These are phyloP conservation scores for Orthosia incerta DNA, from an alignment of 2,888 invertebrate genomes.

Conservation along the genomic window DNA sequence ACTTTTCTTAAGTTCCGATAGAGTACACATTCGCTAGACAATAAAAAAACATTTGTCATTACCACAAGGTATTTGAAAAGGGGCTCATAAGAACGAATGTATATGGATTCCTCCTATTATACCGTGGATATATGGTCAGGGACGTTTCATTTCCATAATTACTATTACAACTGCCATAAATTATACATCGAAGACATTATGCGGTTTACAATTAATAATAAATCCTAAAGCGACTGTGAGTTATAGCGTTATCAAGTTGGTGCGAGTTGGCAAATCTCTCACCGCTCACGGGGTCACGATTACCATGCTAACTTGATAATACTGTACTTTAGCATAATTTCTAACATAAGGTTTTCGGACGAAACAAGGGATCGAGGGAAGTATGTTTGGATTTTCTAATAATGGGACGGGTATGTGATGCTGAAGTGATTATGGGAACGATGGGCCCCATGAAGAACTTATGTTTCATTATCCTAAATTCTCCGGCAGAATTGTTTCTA, in stretches of 20 bases:
- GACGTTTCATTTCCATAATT: conserved; percentile 37
- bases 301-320: conserved; percentile 39
- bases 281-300: conserved; percentile 30
- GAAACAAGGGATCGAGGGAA: conserved; percentile 45
- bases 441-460: neutral
- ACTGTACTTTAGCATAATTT: conserved; percentile 31
- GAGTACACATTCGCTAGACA: conserved; percentile 38
- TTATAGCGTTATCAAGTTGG: conserved; percentile 49
- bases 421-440: conserved; percentile 39
- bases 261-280: conserved; percentile 41
- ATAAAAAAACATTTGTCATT: conserved; percentile 49
- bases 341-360: conserved; percentile 21
- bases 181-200: conserved; percentile 51
- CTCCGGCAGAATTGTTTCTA: neutral
- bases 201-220: conserved; percentile 60
- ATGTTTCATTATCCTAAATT: conserved; percentile 29
- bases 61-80: conserved; percentile 20
- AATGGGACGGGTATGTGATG: conserved; percentile 44
- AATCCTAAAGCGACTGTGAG: conserved; percentile 54
- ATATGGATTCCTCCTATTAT: conserved; percentile 34
- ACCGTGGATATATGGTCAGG: conserved; percentile 5
- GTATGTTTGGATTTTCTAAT: conserved; percentile 61
- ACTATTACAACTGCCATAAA: conserved; percentile 51
- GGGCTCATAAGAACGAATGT: conserved; percentile 18
- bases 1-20: conserved; percentile 50